Evolutionary conservation across 2,888 invertebrate species (phyloP), one percentile per base, ranked within the genome.

Genomic region (Cephus pygmeus): DNA sequence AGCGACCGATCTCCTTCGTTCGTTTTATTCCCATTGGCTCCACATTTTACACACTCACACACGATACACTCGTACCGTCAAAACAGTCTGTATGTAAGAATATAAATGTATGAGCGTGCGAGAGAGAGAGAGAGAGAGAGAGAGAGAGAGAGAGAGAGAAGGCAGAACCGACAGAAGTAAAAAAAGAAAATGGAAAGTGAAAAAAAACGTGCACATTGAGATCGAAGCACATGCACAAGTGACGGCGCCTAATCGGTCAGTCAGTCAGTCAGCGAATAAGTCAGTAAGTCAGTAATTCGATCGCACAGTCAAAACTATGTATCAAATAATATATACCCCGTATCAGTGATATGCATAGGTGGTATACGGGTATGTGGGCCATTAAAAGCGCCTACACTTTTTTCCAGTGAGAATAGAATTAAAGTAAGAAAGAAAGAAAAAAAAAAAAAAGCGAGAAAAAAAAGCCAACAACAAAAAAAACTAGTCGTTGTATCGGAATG

Each of bases 361-460:
- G 80, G 80, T 82, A 82, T 82, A 82, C 82, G 82, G 82, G 82
- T 82, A 82, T 80, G 80, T 82, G 82, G 81, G 82, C 81, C 81
- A 81, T 80, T 74, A 79, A 81, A 80, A 79, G 82, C 81, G 82
- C 81, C 82, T 82, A 81, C 82, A 79, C 71, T 75, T 81, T 82
- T 80, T 80, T 81, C 34, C 75, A 82, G 81, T 79, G 79, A 82
- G 82, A 81, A 77, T 79, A 81, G 81, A 75, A 68, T 81, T 77
- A 79, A 76, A 34, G 77, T 33, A 76, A 69, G 34, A 76, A 73
- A 15, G 15, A 69, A 31, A 79, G 4, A 69, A 69, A 73, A 0
- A 40, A 23, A 77, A 1, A 36, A 36, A 33, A 33, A 33, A 33
- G 33, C 0, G 33, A 69, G 0, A 34, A 75, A 40, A 40, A 75